Conservation (phyloP, 2,113 vertebrate species). For the Sorex araneus region DNA sequence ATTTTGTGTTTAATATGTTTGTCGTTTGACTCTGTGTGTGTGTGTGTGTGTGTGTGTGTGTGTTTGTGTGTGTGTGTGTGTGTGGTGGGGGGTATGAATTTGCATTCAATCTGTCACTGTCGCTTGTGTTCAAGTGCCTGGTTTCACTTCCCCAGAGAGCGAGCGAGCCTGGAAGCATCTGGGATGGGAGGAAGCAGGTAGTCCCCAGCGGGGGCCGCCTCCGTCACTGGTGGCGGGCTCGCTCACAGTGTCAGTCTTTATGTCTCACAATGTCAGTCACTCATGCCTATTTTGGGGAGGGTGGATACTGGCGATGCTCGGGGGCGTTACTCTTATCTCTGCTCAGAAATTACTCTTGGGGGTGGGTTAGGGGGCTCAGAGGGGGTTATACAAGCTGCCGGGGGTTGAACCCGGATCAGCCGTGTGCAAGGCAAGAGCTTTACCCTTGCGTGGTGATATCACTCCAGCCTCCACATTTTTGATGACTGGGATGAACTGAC, state of each 20-base stretch:
- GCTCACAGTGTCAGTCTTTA: background rate
- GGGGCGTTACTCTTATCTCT: no score
- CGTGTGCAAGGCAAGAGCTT: no score
- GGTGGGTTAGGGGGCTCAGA: no score
- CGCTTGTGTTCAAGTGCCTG: conserved; percentile 45
- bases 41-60: background rate
- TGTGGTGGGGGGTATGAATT: no score
- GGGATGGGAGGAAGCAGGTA: background rate
- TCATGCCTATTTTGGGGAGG: background rate
- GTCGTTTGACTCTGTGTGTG: background rate
- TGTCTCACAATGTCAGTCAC: background rate
- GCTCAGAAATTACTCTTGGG: no score
- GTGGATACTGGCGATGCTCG: no score
- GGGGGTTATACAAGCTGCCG: no score
- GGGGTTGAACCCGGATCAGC: no score
- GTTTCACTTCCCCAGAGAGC: background rate
- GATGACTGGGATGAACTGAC: background rate
- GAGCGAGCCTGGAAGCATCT: conserved; percentile 14
- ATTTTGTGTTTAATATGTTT: background rate
- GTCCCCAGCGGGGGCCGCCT: background rate
- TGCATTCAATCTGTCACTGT: background rate
- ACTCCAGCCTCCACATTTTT: background rate
- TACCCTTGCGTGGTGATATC: no score
- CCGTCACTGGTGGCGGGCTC: background rate
- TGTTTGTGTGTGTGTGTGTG: background rate